These are phyloP conservation scores for Eublepharis macularius DNA, from an alignment of 2,113 vertebrate genomes.

Conservation along the genomic window DNA sequence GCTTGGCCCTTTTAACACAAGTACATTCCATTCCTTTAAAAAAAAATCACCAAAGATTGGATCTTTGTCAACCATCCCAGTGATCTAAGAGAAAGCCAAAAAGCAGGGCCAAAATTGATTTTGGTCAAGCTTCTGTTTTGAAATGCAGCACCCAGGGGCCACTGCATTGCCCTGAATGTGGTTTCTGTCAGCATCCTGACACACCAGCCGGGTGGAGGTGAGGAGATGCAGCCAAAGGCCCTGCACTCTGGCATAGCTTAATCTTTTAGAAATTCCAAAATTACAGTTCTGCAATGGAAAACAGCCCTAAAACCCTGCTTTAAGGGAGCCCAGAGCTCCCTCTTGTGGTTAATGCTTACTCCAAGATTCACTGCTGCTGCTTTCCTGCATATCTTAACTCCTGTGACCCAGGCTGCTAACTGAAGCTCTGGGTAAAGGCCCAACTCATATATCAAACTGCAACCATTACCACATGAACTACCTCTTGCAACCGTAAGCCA, in stretches of 20 bases:
- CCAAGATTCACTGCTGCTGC: background rate
- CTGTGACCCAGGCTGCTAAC: background rate
- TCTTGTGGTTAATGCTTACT: background rate
- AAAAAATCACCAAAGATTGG: constrained; percentile 33
- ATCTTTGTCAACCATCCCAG: constrained; percentile 53
- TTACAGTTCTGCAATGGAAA: background rate
- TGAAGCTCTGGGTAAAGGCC: background rate
- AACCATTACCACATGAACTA: background rate
- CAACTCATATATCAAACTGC: background rate
- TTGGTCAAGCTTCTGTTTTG: constrained; percentile 1
- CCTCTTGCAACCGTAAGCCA: too few species aligned
- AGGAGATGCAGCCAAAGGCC: background rate
- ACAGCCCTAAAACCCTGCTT: background rate
- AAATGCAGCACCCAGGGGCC: constrained; percentile 44
- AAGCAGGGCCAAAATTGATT: constrained; percentile 28
- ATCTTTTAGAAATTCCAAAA: background rate
- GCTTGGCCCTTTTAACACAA: background rate
- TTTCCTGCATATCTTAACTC: background rate
- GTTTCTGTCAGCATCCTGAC: background rate
- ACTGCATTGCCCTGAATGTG: background rate
- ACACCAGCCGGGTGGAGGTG: background rate
- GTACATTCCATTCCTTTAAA: constrained; percentile 21
- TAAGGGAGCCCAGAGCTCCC: background rate
- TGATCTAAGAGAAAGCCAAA: constrained; percentile 31
- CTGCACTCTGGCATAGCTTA: background rate